Evolutionary conservation across 2,797 vertebrate genomes (phyloP), one percentile per base, ranked within the genome.

Genomic region (Sebastes goodei): DNA sequence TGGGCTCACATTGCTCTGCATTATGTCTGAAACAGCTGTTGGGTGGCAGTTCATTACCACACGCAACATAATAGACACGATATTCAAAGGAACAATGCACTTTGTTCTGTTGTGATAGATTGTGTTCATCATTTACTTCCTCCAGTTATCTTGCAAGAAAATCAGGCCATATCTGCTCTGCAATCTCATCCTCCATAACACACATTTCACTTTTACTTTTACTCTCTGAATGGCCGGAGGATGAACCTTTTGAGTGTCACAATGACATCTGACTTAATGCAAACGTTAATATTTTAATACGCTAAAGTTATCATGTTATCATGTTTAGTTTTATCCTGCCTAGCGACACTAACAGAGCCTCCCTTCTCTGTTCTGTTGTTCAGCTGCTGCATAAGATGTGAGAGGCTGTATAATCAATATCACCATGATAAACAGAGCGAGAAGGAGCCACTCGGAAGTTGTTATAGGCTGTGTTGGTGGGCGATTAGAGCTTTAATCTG

Each of bases 1-100:
- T 27, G 6, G 11, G 21, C 61, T 81, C 53, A 61, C 74, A 21
- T 6, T 2, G 21, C 14, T 62, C 62, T 35, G 1, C 60, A 61
- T 64, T 21, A 65, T 71, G 72, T 59, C 57, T 78, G 56, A 4
- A 68, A 42, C 91, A 91, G 84, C 80, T 88, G 90, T 10, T 49
- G 35, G 10, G 10, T 7, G 46, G 49, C 68, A 74, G 21, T 60
- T 81, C 23, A 90, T 85, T 42, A 73, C 49, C 17, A 17, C 12
- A 38, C 46, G 27, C 7, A 55, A 12, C 71, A 59, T 29, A 76
- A 68, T 27, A 53, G 49, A 67, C 5, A n/a, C 9, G 30, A 60
- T 27, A 56, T 73, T 59, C 49, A 64, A 17, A 68, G 55, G 10
- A 12, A 88, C 73, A 91, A 87, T 82, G 65, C n/a, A 3, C 87